Conservation (phyloP, 1,140 invertebrate species). For the Homalodisca vitripennis region DNA sequence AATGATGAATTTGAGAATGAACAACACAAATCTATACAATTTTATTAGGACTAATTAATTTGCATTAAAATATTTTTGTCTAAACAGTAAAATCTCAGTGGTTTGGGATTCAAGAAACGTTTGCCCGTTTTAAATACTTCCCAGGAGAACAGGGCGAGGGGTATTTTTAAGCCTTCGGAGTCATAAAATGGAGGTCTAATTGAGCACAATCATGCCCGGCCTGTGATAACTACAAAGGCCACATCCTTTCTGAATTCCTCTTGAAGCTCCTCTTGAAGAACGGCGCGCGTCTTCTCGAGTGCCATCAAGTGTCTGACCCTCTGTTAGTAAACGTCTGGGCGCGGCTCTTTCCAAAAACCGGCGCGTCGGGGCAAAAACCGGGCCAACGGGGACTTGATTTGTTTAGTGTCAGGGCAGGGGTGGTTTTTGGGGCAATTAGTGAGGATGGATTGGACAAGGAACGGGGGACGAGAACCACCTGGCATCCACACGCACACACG, state of each 20-base stretch:
- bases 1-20: too few relatives aligned
- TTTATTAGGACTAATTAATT: too few relatives aligned
- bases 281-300: not conserved
- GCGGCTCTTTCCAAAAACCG: not conserved
- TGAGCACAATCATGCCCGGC: not conserved
- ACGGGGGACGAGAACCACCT: not conserved
- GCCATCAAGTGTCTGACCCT: not conserved
- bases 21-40: too few relatives aligned
- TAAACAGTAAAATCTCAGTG: too few relatives aligned
- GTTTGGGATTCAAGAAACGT: too few relatives aligned
- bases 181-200: not conserved
- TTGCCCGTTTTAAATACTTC: too few relatives aligned
- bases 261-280: not conserved
- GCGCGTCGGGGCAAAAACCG: not conserved
- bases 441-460: not conserved
- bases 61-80: too few relatives aligned
- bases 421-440: conserved; percentile 14
- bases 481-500: not conserved
- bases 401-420: conserved; percentile 5
- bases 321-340: not conserved
- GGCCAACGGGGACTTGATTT: not conserved
- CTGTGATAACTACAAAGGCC: not conserved
- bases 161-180: not conserved
- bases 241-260: not conserved
- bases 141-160: not conserved